phyloP scores from a whole-genome alignment of 2,797 vertebrate genomes.

The Eulemur mongoz region DNA sequence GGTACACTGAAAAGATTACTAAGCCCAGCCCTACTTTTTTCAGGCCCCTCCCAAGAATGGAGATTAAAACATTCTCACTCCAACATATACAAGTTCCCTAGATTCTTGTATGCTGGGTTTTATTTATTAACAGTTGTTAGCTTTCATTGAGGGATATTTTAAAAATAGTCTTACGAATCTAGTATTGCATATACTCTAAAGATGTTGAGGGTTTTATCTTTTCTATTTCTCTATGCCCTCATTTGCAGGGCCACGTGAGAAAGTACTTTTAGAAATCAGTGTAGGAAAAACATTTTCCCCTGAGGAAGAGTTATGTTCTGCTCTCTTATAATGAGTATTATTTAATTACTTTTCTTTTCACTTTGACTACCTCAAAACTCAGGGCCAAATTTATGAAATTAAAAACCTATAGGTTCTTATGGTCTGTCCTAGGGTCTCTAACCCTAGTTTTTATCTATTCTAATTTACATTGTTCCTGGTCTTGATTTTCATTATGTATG shows the following conservation, averaged over 20 bases:
- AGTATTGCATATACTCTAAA: not conserved
- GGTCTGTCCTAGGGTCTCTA: not conserved
- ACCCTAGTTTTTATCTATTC: not conserved
- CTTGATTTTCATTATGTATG: conserved; percentile 10
- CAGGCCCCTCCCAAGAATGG: not conserved
- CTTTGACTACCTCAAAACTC: not conserved
- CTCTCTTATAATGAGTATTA: not conserved
- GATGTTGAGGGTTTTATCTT: not conserved
- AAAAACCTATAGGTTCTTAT: not conserved
- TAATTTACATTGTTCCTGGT: not conserved
- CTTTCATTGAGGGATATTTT: not conserved
- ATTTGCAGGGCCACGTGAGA: not conserved
- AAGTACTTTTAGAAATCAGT: not conserved
- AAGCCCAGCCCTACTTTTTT: not conserved
- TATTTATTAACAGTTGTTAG: not conserved
- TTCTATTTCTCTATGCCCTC: not conserved
- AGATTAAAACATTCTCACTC: not conserved
- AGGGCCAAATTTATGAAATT: not conserved
- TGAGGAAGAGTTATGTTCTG: not conserved
- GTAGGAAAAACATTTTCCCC: not conserved
- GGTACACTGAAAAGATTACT: not conserved
- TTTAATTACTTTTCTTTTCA: conserved; percentile 31
- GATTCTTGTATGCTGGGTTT: not conserved
- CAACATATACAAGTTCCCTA: not conserved
- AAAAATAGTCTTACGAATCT: not conserved